Conservation (phyloP, 2,888 invertebrate species). For the Apoderus coryli region DNA sequence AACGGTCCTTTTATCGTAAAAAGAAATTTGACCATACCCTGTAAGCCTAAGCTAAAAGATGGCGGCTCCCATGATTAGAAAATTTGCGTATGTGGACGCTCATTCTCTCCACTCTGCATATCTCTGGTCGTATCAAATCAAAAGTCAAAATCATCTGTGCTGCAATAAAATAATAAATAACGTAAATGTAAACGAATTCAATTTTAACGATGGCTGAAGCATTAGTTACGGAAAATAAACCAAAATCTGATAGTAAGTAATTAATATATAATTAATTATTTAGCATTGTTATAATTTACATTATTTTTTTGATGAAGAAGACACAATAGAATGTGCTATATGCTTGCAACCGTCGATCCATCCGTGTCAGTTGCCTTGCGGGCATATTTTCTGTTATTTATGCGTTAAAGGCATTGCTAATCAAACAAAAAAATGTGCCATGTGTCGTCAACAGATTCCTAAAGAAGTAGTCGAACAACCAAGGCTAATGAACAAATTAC, state of each 20-base stretch:
- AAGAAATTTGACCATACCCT: too few relatives aligned
- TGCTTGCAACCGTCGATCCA: constrained; percentile 83
- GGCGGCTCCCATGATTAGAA: constrained; percentile 1
- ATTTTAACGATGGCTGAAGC: constrained; percentile 1
- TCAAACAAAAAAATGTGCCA: constrained; percentile 78
- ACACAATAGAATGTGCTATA: constrained; percentile 67
- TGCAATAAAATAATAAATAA: too few relatives aligned
- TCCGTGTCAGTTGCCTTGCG: constrained; percentile 86
- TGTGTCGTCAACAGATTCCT: constrained; percentile 88
- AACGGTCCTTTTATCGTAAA: too few relatives aligned
- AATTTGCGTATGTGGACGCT: constrained; percentile 2
- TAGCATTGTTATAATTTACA: too few relatives aligned
- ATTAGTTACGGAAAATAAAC: not conserved
- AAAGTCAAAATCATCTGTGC: too few relatives aligned
- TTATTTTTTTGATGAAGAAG: constrained; percentile 11
- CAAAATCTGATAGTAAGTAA: not conserved
- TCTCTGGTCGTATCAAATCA: not conserved
- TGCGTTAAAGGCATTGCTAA: constrained; percentile 88
- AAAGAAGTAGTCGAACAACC: constrained; percentile 77
- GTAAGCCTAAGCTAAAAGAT: too few relatives aligned
- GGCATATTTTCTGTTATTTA: constrained; percentile 90
- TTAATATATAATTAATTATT: too few relatives aligned
- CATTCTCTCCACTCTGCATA: constrained; percentile 1
- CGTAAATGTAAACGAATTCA: too few relatives aligned
- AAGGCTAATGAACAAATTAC: constrained; percentile 47